phyloP scores from a whole-genome alignment of 2,113 vertebrate genomes.

The Aphelocoma coerulescens region DNA sequence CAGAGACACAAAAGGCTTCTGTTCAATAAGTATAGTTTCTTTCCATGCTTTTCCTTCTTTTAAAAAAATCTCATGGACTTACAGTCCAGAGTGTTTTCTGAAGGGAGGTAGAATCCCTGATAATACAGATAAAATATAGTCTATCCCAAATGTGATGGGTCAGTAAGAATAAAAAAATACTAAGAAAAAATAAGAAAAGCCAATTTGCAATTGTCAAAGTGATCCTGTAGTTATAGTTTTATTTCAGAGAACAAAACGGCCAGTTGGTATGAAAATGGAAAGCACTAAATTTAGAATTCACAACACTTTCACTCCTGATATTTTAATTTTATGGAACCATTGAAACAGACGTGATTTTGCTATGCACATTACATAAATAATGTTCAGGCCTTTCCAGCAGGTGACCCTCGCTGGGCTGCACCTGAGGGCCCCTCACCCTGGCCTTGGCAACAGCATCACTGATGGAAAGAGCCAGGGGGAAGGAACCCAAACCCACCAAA shows the following conservation, averaged over 20 bases:
- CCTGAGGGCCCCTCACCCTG: no score
- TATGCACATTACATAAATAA: background rate
- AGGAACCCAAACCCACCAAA: background rate
- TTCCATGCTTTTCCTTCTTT: background rate
- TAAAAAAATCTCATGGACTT: background rate
- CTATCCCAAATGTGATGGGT: background rate
- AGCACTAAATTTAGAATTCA: background rate
- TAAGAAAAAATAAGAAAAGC: background rate
- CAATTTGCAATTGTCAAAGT: background rate
- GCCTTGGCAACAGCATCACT: background rate
- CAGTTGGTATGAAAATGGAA: background rate
- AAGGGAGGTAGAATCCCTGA: background rate
- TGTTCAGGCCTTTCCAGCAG: background rate
- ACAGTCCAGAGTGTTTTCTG: background rate
- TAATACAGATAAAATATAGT: background rate
- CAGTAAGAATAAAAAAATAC: background rate
- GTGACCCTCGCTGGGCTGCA: fast-evolving
- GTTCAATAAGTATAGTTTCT: background rate
- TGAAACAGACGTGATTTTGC: background rate
- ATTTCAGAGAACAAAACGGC: background rate
- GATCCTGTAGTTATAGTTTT: background rate
- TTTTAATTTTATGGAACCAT: background rate
- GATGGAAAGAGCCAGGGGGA: fast-evolving
- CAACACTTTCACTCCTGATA: background rate
- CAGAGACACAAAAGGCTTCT: conserved; percentile 26